phyloP scores from a whole-genome alignment of 2,797 vertebrate genomes.

The Rhabdomys pumilio region DNA sequence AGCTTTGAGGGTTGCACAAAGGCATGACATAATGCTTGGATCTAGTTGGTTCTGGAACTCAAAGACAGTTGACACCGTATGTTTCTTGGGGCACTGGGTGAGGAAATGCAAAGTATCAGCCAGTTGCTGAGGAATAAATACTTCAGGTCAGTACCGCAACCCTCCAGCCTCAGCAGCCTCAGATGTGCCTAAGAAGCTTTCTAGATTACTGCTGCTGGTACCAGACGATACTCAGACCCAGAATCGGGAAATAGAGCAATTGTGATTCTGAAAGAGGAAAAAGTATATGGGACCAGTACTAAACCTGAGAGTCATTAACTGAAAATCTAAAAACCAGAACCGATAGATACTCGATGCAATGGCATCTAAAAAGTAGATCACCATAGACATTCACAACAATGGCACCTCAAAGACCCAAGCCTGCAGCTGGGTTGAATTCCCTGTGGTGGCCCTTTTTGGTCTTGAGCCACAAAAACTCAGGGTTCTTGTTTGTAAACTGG shows the following conservation, averaged over 20 bases:
- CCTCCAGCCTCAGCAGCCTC: not conserved
- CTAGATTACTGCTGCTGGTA: not conserved
- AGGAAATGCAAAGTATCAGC: not conserved
- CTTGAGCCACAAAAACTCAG: not conserved
- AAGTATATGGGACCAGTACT: not conserved
- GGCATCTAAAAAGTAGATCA: slow-evolving; percentile 47
- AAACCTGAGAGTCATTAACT: not conserved
- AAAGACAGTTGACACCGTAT: not conserved
- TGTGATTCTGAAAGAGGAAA: not conserved
- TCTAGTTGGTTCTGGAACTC: not conserved
- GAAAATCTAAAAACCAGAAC: slow-evolving; percentile 49
- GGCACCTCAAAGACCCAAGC: not conserved
- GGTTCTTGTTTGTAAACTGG: slow-evolving; percentile 57
- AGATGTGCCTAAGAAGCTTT: not conserved
- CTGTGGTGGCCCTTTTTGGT: not conserved
- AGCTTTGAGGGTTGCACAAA: slow-evolving; percentile 12
- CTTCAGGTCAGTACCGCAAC: not conserved
- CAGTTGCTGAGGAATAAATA: not conserved
- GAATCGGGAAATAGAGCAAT: not conserved
- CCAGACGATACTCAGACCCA: not conserved
- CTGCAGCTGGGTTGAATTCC: not conserved
- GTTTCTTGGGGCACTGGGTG: not conserved
- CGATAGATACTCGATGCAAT: not conserved
- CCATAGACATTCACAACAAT: not conserved
- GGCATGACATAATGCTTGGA: not conserved